Evolutionary conservation across 2,797 vertebrate species (phyloP).

Genomic region (Eulemur albifrons): DNA sequence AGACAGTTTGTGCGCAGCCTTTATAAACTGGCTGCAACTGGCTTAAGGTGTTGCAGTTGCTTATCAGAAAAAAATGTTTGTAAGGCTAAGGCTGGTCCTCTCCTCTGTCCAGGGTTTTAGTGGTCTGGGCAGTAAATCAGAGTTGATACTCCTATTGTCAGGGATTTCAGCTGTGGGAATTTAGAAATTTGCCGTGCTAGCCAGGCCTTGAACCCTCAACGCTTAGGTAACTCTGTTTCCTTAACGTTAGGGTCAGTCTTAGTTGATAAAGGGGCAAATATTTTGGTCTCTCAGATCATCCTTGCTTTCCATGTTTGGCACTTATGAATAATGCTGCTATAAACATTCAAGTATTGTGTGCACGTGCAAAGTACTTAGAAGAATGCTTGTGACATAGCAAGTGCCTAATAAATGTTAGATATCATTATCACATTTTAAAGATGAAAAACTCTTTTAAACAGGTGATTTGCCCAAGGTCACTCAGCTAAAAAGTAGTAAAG

Average conservation of each 20-base stretch:
- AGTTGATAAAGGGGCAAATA: background rate
- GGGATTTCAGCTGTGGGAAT: background rate
- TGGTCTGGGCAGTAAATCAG: background rate
- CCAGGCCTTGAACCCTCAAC: background rate
- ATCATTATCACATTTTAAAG: background rate
- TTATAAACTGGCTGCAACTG: background rate
- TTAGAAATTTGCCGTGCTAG: background rate
- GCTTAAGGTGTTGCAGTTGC: background rate
- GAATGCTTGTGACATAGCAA: background rate
- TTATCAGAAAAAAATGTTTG: background rate
- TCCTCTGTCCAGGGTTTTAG: background rate
- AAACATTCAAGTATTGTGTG: background rate
- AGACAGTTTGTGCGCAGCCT: background rate
- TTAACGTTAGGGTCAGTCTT: background rate
- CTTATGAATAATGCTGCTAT: background rate
- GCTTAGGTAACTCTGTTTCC: background rate
- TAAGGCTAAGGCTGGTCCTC: background rate
- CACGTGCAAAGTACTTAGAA: background rate
- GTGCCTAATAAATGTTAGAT: background rate
- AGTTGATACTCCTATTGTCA: background rate
- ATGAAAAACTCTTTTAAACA: background rate
- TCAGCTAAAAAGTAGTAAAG: background rate
- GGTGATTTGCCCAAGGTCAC: background rate
- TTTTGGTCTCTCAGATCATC: background rate
- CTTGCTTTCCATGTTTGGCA: background rate